phyloP scores from a whole-genome alignment of 2,797 vertebrate genomes.

The Cossypha caffra region DNA sequence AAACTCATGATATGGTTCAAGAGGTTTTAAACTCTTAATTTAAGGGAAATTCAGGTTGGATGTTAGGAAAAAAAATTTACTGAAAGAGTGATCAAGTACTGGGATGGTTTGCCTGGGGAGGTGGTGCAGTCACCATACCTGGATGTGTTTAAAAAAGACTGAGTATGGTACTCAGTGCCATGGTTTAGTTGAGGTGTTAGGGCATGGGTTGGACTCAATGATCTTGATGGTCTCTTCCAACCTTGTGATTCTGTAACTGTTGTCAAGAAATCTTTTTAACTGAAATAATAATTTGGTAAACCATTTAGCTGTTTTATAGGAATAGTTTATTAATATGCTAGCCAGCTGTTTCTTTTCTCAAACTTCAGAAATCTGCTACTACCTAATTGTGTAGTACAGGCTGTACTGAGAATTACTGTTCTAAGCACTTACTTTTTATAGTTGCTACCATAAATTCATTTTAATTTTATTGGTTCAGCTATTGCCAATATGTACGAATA shows the following conservation, averaged over 20 bases:
- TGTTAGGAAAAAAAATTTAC: not conserved
- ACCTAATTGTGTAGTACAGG: not conserved
- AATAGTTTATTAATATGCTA: not conserved
- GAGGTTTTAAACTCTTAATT: not conserved
- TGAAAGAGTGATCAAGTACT: not conserved
- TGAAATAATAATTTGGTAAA: not conserved
- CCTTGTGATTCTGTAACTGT: not conserved
- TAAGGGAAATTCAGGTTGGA: not conserved
- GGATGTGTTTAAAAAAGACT: not conserved
- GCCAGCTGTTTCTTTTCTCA: not conserved
- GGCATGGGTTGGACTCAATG: rapidly evolving
- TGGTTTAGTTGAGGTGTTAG: not conserved
- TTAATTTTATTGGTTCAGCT: not conserved
- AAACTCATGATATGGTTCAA: not conserved
- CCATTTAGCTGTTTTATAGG: not conserved
- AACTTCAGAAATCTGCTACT: not conserved
- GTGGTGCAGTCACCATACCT: not conserved
- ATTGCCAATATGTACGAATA: not conserved
- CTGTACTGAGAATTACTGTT: not conserved
- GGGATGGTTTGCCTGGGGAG: not conserved
- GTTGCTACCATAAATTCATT: not conserved
- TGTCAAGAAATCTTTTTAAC: not conserved
- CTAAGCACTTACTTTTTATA: not conserved
- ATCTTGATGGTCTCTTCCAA: not conserved
- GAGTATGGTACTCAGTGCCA: not conserved